phyloP scores from a whole-genome alignment of 2,888 invertebrate genomes.

The Brachypterus glaber region DNA sequence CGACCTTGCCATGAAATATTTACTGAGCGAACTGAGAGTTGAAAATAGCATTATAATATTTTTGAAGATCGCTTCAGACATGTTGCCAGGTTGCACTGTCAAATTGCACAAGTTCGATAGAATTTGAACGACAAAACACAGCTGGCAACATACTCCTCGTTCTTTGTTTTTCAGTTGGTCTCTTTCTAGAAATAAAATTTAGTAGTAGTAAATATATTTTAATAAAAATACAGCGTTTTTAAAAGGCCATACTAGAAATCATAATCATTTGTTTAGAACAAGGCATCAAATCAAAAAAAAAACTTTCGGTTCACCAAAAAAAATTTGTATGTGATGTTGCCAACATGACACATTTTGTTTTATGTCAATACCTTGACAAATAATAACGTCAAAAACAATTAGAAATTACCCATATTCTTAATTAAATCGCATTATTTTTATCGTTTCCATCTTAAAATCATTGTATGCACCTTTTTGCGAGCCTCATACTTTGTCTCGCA shows the following conservation, averaged over 20 bases:
- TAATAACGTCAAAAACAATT: too few relatives aligned
- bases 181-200: constrained; percentile 33
- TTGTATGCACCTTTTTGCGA: too few relatives aligned
- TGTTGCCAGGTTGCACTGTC: constrained; percentile 44
- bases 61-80: constrained; percentile 48
- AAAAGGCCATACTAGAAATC: neutral
- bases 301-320: too few relatives aligned
- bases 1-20: constrained; percentile 48
- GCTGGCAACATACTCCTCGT: constrained; percentile 48
- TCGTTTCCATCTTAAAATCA: too few relatives aligned
- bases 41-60: constrained; percentile 47
- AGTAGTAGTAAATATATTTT: constrained; percentile 3
- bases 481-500: too few relatives aligned
- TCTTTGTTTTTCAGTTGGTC: constrained; percentile 46
- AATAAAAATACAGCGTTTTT: neutral
- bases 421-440: too few relatives aligned
- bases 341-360: too few relatives aligned
- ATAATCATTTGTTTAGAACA: constrained; percentile 1
- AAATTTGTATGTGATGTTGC: too few relatives aligned
- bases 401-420: too few relatives aligned
- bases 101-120: constrained; percentile 45
- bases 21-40: constrained; percentile 47
- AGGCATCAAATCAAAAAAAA: too few relatives aligned
- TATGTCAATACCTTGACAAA: too few relatives aligned
- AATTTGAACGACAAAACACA: constrained; percentile 46